These are phyloP conservation scores for Bursaphelenchus okinawaensis DNA, from an alignment of 2,888 invertebrate species.

Conservation along the genomic window DNA sequence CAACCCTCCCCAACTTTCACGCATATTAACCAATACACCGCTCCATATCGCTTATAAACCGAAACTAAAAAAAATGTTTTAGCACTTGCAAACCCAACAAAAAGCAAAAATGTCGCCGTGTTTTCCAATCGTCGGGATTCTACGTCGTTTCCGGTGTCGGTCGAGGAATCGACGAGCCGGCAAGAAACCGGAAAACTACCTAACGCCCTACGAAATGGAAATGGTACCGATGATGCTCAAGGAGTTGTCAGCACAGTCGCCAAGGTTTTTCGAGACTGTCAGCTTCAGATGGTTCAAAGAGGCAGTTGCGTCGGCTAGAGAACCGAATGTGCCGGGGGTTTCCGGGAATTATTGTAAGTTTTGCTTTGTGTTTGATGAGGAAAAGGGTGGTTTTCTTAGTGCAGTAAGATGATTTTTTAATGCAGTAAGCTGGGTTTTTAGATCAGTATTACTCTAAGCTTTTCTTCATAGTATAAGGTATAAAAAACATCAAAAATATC, in stretches of 20 bases:
- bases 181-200: conserved; percentile 26
- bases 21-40: too few relatives aligned
- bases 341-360: not conserved
- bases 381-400: too few relatives aligned
- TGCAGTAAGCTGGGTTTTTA: too few relatives aligned
- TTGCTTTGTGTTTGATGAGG: too few relatives aligned
- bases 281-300: conserved; percentile 33
- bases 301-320: not conserved
- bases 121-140: not conserved
- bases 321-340: not conserved
- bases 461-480: too few relatives aligned
- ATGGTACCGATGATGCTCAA: conserved; percentile 34
- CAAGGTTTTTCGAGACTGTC: conserved; percentile 43
- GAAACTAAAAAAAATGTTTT: too few relatives aligned
- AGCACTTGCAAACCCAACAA: not conserved
- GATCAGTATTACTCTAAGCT: too few relatives aligned
- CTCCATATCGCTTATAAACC: too few relatives aligned
- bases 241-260: conserved; percentile 27
- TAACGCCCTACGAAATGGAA: conserved; percentile 34
- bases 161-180: conserved; percentile 7
- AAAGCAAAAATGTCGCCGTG: conserved; percentile 7
- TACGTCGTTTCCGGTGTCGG: conserved; percentile 16
- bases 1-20: too few relatives aligned
- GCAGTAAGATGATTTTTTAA: too few relatives aligned
- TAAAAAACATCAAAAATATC: too few relatives aligned